Base-by-base conservation (phyloP, 2,113 vertebrate species). In the Tychaedon coryphoeus region DNA sequence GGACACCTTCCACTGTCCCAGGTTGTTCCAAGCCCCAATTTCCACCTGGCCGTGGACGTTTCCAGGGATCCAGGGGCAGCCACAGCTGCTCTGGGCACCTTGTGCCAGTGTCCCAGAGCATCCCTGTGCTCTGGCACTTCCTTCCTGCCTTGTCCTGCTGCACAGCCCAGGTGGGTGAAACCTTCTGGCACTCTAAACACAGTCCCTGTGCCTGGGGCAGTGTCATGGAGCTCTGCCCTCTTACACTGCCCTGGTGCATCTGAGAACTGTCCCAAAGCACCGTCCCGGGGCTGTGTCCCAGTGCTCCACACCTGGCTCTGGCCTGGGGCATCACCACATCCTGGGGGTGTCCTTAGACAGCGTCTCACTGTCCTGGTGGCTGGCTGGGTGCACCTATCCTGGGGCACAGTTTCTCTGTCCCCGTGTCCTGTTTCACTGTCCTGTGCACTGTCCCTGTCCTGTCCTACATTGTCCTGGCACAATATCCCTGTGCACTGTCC, bases 21-120 rank as follows among this genome's bases (percentile, higher is more conserved):
- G 51, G 23, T 0, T 19, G 28, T 38, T 45, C 53, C 38, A 4
- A 28, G 5, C 12, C 33, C 36, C 22, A 48, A 12, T 0, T 0
- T 65, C 67, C 76, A 0, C 19, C 53, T 61, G 61, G 7, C 20
- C 43, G 36, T 3, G 60, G 61, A 0, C 69, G 60, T 15, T 58
- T 0, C 33, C 51, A 73, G 60, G 67, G 69, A 11, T 45, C 10
- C 57, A 47, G n/a, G 45, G 53, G 19, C 69, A 51, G 43, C 36
- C 43, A 14, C 47, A 47, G 65, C 47, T 54, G 2, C 56, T 47
- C 64, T 87, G 64, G 33, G 64, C 6, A 26, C 1, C 34, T 26
- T 12, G 60, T 73, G 51, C 54, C 38, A 36, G 38, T 22, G 65
- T 17, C 40, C 7, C 66, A 29, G 48, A 24, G 42, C 20, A 4